phyloP scores from a whole-genome alignment of 2,888 invertebrate genomes.

The Platerodrilus igneus region DNA sequence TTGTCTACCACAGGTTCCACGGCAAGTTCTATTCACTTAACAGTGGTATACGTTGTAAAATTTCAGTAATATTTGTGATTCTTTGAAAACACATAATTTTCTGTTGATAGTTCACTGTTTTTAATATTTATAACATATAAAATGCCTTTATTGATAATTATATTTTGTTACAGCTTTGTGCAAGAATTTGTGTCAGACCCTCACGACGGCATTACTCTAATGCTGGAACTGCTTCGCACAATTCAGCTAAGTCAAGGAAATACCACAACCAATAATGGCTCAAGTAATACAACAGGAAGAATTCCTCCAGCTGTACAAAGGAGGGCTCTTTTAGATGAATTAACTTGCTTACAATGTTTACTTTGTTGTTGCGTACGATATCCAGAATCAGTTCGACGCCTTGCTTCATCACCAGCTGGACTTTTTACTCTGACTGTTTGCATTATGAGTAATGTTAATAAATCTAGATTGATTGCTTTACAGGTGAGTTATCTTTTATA shows the following conservation, averaged over 20 bases:
- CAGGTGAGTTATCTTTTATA: no score
- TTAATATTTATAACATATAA: no score
- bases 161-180: conserved; percentile 82
- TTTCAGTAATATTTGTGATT: no score
- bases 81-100: no score
- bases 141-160: no score
- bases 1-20: no score
- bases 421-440: conserved; percentile 80
- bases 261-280: conserved; percentile 35
- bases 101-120: no score
- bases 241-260: conserved; percentile 75
- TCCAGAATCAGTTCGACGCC: conserved; percentile 70
- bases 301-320: conserved; percentile 66
- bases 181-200: conserved; percentile 88
- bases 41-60: no score
- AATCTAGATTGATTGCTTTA: conserved; percentile 76
- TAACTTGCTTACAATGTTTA: conserved; percentile 85
- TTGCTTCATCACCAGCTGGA: conserved; percentile 75
- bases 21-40: no score
- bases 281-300: conserved; percentile 45
- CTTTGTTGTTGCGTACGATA: conserved; percentile 75
- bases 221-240: conserved; percentile 79
- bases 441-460: conserved; percentile 83
- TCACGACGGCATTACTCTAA: conserved; percentile 78
- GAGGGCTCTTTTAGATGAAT: conserved; percentile 76